phyloP scores from a whole-genome alignment of 2,797 vertebrate genomes.

The Nasua narica region DNA sequence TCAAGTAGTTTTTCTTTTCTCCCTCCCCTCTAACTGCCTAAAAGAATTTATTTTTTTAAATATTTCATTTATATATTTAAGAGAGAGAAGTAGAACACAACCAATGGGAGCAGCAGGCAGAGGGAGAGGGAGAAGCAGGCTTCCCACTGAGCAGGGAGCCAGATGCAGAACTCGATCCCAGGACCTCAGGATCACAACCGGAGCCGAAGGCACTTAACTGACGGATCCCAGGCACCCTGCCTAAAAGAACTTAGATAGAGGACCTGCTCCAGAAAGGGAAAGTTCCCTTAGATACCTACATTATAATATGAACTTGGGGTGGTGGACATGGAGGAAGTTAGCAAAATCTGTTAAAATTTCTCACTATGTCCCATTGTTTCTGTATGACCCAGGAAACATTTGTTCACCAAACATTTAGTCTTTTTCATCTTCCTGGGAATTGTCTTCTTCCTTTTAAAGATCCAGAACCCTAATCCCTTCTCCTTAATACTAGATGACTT shows the following conservation, averaged over 20 bases:
- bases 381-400: neutral
- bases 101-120: too few relatives aligned
- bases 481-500: neutral
- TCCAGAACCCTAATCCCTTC: neutral
- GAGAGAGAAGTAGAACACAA: too few relatives aligned
- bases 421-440: neutral
- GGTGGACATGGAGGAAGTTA: neutral
- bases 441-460: neutral
- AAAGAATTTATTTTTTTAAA: neutral
- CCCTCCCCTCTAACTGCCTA: neutral
- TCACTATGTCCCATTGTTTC: neutral
- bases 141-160: too few relatives aligned
- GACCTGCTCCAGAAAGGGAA: neutral
- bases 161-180: too few relatives aligned
- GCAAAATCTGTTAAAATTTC: neutral
- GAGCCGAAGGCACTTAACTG: too few relatives aligned
- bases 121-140: too few relatives aligned
- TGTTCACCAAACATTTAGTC: neutral
- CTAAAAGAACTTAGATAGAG: neutral
- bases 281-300: neutral
- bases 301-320: neutral
- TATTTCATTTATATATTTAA: too few relatives aligned
- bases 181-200: too few relatives aligned
- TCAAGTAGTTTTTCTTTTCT: neutral
- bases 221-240: too few relatives aligned